Base-by-base conservation (phyloP, 2,888 invertebrate species). In the Diaprepes abbreviatus region DNA sequence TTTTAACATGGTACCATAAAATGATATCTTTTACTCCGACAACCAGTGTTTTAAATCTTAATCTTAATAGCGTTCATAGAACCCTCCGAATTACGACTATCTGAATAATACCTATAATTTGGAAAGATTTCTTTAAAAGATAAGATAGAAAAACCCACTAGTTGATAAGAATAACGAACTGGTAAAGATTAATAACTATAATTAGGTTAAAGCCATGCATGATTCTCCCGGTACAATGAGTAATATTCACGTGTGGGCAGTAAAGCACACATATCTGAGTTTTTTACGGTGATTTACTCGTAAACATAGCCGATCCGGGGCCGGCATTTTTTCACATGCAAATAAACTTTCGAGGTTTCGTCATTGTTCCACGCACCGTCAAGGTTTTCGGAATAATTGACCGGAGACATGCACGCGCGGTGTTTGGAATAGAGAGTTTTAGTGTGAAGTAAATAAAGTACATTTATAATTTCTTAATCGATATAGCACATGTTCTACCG, bases 261-360 rank as follows among this genome's bases (percentile, higher is more conserved):
- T 62, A 62, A 62, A 52, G 62, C 62, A 62, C 50, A 31, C 28
- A 28, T 28, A 28, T 50, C 50, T 24, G 64, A 31, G 17, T 55
- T 64, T 58, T 58, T 64, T 54, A 64, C 54, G 64, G 55, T 55
- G 64, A 24, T 19, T 45, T 43, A 21, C 14, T 64, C 63, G 57
- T 55, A 65, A 65, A 65, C 64, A 57, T 24, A 54, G 40, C 31
- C 60, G 36, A 17, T 45, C 43, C 60, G 48, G 50, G 38, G 43
- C 36, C 48, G 28, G 48, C 19, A 24, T 12, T 60, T 60, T 55
- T 64, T 65, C 28, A 33, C 70, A 70, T 60, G 70, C 60, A 70
- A 70, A 70, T 65, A 43, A 59, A 58, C 65, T 70, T 60, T 70
- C 70, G 70, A 70, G 70, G 70, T 70, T 70, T 70, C 65, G 70